Percentiles rank a stretch among this genome's conserved stretches.
These are phyloP conservation scores for Eurytoma adleriae DNA, from an alignment of 2,888 invertebrate genomes.

Conservation along the genomic window DNA sequence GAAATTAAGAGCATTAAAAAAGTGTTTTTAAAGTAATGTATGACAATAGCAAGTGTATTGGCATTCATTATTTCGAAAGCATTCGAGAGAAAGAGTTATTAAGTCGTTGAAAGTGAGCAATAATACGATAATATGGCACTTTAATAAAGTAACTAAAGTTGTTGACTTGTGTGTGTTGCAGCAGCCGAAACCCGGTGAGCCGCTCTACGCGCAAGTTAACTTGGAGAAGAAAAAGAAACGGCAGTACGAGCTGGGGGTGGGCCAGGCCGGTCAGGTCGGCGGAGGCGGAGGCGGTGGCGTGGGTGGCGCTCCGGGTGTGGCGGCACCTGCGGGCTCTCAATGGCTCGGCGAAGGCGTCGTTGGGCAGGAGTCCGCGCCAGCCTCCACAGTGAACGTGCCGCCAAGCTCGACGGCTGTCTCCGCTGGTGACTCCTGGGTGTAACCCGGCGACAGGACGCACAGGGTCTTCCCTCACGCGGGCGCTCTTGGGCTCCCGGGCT, in stretches of 20 bases:
- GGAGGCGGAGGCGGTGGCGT: constrained; percentile 64
- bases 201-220: constrained; percentile 82
- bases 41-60: too few species aligned
- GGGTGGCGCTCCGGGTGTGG: constrained; percentile 53
- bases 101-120: too few species aligned
- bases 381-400: constrained; percentile 70
- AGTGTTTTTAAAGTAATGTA: not conserved
- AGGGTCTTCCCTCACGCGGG: constrained; percentile 24
- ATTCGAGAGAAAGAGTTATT: too few species aligned
- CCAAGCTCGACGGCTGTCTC: constrained; percentile 70
- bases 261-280: constrained; percentile 68
- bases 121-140: too few species aligned
- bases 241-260: constrained; percentile 75
- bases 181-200: constrained; percentile 79
- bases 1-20: not conserved
- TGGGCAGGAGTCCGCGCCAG: constrained; percentile 61
- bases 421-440: constrained; percentile 78
- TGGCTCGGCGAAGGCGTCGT: constrained; percentile 67
- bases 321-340: constrained; percentile 64
- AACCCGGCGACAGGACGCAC: constrained; percentile 28
- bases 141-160: constrained; percentile 59
- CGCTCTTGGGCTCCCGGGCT: not conserved
- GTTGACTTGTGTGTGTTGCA: constrained; percentile 74
- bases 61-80: too few species aligned
- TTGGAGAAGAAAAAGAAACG: constrained; percentile 81